Conservation (phyloP, 2,113 vertebrate genomes). For the Zapornia atra region DNA sequence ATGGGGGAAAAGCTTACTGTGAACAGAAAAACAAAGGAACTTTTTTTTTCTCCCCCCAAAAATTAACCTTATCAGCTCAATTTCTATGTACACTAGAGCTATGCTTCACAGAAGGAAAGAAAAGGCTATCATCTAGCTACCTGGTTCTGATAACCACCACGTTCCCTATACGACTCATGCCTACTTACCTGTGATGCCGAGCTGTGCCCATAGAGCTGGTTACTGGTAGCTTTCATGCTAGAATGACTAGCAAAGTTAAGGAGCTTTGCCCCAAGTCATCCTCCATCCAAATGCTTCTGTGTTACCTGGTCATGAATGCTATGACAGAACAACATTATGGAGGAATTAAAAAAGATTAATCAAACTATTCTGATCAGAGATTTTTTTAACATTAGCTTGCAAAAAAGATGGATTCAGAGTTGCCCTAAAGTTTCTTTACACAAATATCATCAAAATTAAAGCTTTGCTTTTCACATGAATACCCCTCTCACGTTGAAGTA, state of each 20-base stretch:
- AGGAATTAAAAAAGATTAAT: neutral
- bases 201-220: neutral
- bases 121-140: neutral
- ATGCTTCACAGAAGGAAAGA: neutral
- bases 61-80: neutral
- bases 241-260: neutral
- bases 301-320: neutral
- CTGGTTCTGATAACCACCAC: neutral
- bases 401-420: rapidly evolving
- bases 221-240: neutral
- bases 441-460: neutral
- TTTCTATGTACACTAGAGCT: neutral
- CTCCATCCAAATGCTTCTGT: neutral
- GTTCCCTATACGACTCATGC: rapidly evolving
- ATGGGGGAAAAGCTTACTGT: neutral
- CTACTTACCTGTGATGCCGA: neutral
- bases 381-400: neutral
- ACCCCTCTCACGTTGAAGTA: neutral
- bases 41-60: rapidly evolving
- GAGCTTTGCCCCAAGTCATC: neutral
- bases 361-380: neutral
- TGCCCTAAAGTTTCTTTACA: neutral
- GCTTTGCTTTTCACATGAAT: neutral
- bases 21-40: neutral
- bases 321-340: neutral